Evolutionary conservation across 2,888 invertebrate genomes (phyloP).

Genomic region (Phragmatobia fuliginosa): DNA sequence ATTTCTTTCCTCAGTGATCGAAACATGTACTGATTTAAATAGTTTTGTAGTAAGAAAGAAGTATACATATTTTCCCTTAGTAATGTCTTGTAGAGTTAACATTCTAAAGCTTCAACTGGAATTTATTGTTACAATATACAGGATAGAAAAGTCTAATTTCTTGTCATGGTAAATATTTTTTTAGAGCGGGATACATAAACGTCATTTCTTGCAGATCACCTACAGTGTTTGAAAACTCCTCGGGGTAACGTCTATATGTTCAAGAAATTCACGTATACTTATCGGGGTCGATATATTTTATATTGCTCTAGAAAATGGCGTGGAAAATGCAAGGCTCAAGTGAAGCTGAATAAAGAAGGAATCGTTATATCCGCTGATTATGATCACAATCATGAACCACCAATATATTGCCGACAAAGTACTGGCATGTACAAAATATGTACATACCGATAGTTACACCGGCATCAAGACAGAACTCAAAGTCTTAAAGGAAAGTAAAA

Average conservation of each 20-base stretch:
- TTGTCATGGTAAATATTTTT: neutral
- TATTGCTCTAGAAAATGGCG: neutral
- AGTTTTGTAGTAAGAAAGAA: neutral
- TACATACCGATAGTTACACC: neutral
- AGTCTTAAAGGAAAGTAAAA: neutral
- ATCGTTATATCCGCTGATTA: slow-evolving; percentile 1
- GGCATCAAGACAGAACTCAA: neutral
- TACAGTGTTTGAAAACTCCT: slow-evolving; percentile 1
- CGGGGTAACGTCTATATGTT: slow-evolving; percentile 1
- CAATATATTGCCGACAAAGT: neutral
- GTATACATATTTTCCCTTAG: neutral
- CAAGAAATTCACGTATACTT: neutral
- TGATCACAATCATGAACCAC: slow-evolving; percentile 8
- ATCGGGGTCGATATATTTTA: neutral
- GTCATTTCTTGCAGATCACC: neutral
- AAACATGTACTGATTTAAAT: neutral
- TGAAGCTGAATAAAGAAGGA: slow-evolving; percentile 2
- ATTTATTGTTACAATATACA: neutral
- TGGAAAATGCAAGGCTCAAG: slow-evolving; percentile 2
- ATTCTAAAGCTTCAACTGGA: neutral
- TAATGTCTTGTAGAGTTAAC: neutral
- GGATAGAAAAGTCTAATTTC: neutral
- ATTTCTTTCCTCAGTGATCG: neutral
- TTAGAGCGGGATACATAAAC: neutral
- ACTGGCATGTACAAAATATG: neutral